Conservation (phyloP, 1,140 invertebrate species). For the Samia ricini region DNA sequence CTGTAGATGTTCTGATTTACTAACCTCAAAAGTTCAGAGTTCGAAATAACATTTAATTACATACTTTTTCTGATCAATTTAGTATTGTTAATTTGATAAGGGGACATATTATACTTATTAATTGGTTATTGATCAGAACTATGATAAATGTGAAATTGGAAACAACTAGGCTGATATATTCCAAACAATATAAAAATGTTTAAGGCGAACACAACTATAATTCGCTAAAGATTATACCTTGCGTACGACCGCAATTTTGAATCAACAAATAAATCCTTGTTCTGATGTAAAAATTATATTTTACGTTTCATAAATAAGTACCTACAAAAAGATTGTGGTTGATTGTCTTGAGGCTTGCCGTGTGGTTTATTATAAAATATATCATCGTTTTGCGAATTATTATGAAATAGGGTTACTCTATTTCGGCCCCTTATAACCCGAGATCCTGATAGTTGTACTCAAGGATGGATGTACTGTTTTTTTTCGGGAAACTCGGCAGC, state of each 20-base stretch:
- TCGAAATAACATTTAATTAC: background rate
- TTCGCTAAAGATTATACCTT: slow-evolving; percentile 60
- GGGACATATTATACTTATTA: too few species aligned
- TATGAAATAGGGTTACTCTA: too few species aligned
- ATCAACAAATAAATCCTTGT: slow-evolving; percentile 52
- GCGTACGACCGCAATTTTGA: slow-evolving; percentile 18
- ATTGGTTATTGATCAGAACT: background rate
- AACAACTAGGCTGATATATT: background rate
- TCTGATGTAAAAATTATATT: slow-evolving; percentile 64
- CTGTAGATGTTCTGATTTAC: too few species aligned
- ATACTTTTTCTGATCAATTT: background rate
- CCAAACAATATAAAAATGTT: slow-evolving; percentile 54
- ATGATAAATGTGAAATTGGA: background rate
- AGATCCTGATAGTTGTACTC: too few species aligned
- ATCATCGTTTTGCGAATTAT: background rate
- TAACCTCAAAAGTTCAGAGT: background rate
- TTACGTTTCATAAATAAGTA: slow-evolving; percentile 55
- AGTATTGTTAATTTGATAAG: background rate
- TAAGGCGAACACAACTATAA: slow-evolving; percentile 47
- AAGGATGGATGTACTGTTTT: too few species aligned
- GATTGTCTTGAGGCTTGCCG: too few species aligned
- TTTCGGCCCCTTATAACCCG: too few species aligned
- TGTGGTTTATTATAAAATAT: background rate
- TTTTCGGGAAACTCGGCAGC: too few species aligned
- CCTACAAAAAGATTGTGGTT: slow-evolving; percentile 1